These are phyloP conservation scores for Harlomillsia oculata DNA, from an alignment of 1,140 invertebrate species.

Conservation along the genomic window DNA sequence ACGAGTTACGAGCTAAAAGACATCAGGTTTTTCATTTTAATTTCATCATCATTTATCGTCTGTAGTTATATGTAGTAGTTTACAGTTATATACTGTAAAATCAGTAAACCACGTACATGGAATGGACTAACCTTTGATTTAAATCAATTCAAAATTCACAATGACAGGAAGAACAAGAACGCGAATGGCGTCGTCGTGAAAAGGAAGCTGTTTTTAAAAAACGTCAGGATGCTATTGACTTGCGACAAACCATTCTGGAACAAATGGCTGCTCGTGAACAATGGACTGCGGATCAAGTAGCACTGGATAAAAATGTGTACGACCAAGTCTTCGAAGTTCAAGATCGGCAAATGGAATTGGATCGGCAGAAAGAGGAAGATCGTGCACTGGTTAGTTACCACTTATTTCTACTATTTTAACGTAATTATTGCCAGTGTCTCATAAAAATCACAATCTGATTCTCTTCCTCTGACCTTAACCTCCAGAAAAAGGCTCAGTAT, in stretches of 20 bases:
- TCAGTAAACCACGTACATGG: too few relatives aligned
- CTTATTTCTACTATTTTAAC: background rate
- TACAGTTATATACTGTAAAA: too few relatives aligned
- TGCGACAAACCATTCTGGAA: conserved; percentile 18
- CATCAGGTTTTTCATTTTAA: too few relatives aligned
- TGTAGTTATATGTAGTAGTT: too few relatives aligned
- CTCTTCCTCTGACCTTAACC: background rate
- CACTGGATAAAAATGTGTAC: conserved; percentile 25
- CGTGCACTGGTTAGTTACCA: background rate
- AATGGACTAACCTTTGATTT: too few relatives aligned
- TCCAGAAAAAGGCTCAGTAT: conserved; percentile 26
- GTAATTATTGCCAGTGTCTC: too few relatives aligned
- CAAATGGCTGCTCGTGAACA: conserved; percentile 26
- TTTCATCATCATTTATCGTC: too few relatives aligned
- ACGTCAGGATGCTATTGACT: conserved; percentile 11
- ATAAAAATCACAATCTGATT: background rate
- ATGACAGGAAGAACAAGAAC: conserved; percentile 29
- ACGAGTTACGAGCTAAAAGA: conserved; percentile 28
- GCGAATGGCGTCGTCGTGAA: conserved; percentile 32
- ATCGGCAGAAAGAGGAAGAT: conserved; percentile 19
- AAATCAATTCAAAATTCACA: too few relatives aligned
- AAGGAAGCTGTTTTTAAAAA: conserved; percentile 8
- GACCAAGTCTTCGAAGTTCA: conserved; percentile 29
- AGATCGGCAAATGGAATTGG: conserved; percentile 16
- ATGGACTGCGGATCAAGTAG: conserved; percentile 22